Evolutionary conservation across 2,888 invertebrate species (phyloP), one percentile per base, ranked within the genome.

Genomic region (Carcina quercana): DNA sequence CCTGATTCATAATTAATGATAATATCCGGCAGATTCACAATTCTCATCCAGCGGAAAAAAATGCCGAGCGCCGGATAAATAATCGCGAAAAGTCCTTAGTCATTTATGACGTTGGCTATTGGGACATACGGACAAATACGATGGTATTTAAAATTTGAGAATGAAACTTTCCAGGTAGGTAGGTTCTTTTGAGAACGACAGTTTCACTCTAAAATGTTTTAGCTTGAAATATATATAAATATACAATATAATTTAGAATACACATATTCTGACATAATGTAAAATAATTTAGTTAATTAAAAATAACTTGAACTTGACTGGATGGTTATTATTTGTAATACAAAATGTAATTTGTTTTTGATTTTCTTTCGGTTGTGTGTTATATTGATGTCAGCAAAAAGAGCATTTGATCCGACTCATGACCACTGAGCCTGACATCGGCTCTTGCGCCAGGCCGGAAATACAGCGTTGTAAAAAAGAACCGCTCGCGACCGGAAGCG

Each of bases 1-100:
- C 57, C 60, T 50, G 68, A 69, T 79, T 68, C 71, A 80, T 82
- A 82, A 83, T 83, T 82, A 80, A 83, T 74, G 80, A 71, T 74
- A 78, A 83, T 83, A 73, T 83, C 84, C 83, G 78, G 59, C 63
- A 53, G 64, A 59, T 51, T 56, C 57, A 68, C 73, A 69, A 68
- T 78, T 76, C 78, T 70, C 61, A 65, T 57, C 60, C 55, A 58
- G 48, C 62, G 64, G 55, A 57, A 73, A 76, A 76, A 78, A 75
- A 62, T 41, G 56, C 58, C 51, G 54, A 50, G 48, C 57, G 47
- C 42, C 62, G 67, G 64, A 69, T 80, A 73, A 78, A 74, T 73
- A 71, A 76, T 71, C 64, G 61, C 54, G 44, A 49, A 62, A 63
- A 60, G 52, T 55, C 53, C 57, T 69, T 61, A 67, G 62, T 68